Evolutionary conservation across 2,113 vertebrate genomes (phyloP).

Genomic region (Litocranius walleri): DNA sequence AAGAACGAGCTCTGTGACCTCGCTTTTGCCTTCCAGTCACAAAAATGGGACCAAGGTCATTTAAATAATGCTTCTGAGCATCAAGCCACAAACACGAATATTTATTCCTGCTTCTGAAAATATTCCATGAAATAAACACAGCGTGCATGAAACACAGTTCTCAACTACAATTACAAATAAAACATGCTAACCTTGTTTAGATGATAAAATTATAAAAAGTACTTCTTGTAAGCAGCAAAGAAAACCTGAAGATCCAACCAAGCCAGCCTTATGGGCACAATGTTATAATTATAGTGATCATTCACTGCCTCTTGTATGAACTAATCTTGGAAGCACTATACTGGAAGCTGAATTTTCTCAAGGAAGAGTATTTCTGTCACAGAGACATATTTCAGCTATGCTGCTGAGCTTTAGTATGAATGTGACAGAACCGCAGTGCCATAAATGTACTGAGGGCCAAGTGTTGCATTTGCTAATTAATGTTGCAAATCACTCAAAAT

Average conservation of each 20-base stretch:
- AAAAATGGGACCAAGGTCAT: background rate
- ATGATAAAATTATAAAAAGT: background rate
- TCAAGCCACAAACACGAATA: background rate
- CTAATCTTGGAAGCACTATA: background rate
- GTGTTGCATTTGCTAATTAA: background rate
- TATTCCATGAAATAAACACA: background rate
- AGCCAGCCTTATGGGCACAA: background rate
- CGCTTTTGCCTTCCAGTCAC: background rate
- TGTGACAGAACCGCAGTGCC: background rate
- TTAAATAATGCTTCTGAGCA: background rate
- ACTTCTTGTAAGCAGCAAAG: background rate
- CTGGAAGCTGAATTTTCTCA: constrained; percentile 30
- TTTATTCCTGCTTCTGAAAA: background rate
- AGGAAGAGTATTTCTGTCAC: background rate
- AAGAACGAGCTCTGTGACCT: background rate
- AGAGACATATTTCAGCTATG: background rate
- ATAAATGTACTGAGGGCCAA: background rate
- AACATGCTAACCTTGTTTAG: background rate
- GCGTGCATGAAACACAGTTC: background rate
- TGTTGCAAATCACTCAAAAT: background rate
- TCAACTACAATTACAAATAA: background rate
- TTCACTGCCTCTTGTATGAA: background rate
- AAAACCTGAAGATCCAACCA: background rate
- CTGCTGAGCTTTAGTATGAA: background rate
- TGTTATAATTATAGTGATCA: background rate